Conservation (phyloP, 2,888 invertebrate species). For the Ophioninae sp. region DNA sequence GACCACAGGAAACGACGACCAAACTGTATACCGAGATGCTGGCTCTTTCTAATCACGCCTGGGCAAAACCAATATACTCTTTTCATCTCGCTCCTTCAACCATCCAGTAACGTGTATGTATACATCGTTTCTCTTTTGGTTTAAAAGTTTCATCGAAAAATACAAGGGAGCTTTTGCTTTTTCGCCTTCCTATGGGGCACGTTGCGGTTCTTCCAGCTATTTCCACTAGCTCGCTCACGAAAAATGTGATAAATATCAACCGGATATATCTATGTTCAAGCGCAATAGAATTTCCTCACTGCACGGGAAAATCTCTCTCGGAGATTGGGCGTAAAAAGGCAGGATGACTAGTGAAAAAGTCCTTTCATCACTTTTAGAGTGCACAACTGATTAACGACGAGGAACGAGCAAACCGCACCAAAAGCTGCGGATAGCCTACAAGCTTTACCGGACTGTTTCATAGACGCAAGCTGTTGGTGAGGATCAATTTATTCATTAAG, state of each 20-base stretch:
- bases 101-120: neutral
- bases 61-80: constrained; percentile 21
- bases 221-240: constrained; percentile 2
- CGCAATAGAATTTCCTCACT: constrained; percentile 5
- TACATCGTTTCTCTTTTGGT: constrained; percentile 8
- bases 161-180: constrained; percentile 22
- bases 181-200: constrained; percentile 1
- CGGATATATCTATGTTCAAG: neutral
- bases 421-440: constrained; percentile 1
- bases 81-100: constrained; percentile 10
- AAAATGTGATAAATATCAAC: neutral
- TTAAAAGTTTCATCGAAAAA: constrained; percentile 16
- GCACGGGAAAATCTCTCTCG: constrained; percentile 7
- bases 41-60: constrained; percentile 41
- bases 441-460: constrained; percentile 3
- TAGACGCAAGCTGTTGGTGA: neutral
- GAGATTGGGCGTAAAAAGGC: constrained; percentile 26
- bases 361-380: constrained; percentile 36
- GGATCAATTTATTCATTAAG: constrained; percentile 6
- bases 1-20: constrained; percentile 58
- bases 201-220: constrained; percentile 41
- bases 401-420: constrained; percentile 33
- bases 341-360: constrained; percentile 24
- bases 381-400: constrained; percentile 33
- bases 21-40: constrained; percentile 40